A percentile compares a stretch with the other conserved stretches of the same genome.
Evolutionary conservation across 1,140 invertebrate species (phyloP).

Genomic region (Meloidogyne floridensis): DNA sequence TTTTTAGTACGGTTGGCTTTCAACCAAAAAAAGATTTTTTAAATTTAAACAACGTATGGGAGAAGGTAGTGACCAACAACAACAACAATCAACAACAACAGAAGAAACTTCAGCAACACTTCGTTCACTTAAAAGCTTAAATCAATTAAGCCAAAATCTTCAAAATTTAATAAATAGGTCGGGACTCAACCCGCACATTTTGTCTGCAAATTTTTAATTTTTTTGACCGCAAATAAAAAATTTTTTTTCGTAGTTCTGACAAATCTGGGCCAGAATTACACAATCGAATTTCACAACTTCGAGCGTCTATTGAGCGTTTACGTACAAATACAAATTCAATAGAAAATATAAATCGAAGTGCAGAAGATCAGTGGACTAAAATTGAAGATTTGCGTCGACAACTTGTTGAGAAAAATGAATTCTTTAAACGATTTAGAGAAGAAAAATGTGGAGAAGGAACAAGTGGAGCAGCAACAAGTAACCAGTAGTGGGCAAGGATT

Average conservation of each 20-base stretch:
- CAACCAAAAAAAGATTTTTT: not conserved
- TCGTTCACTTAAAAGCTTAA: conserved; percentile 19
- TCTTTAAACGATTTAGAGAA: conserved; percentile 27
- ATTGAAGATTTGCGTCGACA: conserved; percentile 34
- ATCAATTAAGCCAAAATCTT: conserved; percentile 12
- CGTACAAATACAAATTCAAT: conserved; percentile 16
- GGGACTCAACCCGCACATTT: not conserved
- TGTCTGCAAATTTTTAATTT: not conserved
- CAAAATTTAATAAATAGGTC: conserved; percentile 25
- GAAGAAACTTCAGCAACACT: not conserved
- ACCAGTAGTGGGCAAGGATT: not conserved
- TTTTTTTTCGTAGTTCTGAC: not conserved
- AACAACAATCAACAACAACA: not conserved
- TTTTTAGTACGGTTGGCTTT: too few relatives aligned
- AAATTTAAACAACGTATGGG: not conserved
- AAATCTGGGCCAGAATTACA: conserved; percentile 1
- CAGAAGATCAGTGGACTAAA: conserved; percentile 19
- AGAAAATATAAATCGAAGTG: conserved; percentile 23
- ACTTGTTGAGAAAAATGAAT: conserved; percentile 31
- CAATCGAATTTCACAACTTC: conserved; percentile 16
- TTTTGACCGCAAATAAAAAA: not conserved
- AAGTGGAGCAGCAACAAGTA: conserved; percentile 12
- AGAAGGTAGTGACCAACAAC: not conserved
- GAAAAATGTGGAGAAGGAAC: conserved; percentile 2
- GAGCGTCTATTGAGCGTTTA: conserved; percentile 17